These are phyloP conservation scores for Odontomyia ornata DNA, from an alignment of 2,888 invertebrate species.

Conservation along the genomic window DNA sequence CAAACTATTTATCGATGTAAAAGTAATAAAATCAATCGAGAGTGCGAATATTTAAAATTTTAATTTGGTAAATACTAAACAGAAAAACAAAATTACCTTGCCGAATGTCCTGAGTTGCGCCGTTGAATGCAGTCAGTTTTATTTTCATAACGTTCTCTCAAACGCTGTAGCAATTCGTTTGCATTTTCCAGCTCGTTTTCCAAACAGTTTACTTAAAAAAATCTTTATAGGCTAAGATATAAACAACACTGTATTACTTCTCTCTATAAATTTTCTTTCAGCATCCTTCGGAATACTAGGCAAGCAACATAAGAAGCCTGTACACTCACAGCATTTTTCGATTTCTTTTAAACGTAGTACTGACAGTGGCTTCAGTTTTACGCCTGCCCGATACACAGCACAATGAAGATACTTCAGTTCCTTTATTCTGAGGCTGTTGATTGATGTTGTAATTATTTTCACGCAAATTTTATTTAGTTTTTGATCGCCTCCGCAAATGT, in stretches of 20 bases:
- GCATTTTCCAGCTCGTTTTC: conserved; percentile 59
- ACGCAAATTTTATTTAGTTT: conserved; percentile 55
- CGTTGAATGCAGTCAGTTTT: conserved; percentile 11
- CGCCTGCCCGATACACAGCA: conserved; percentile 57
- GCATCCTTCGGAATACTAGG: conserved; percentile 53
- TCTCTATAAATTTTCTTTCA: conserved; percentile 58
- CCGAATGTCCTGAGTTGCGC: too few species aligned
- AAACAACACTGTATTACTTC: too few species aligned
- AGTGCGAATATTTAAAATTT: too few species aligned
- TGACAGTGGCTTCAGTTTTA: conserved; percentile 53
- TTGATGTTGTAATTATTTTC: conserved; percentile 58
- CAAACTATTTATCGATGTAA: too few species aligned
- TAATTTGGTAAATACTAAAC: too few species aligned
- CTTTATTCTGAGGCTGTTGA: conserved; percentile 55
- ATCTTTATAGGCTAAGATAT: neutral
- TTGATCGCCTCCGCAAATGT: conserved; percentile 56
- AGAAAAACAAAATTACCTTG: too few species aligned
- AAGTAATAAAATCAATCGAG: too few species aligned
- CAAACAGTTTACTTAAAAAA: conserved; percentile 54
- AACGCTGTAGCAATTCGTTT: conserved; percentile 55
- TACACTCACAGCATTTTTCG: conserved; percentile 57
- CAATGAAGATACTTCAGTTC: conserved; percentile 60
- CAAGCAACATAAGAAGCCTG: conserved; percentile 54
- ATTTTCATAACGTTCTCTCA: conserved; percentile 48
- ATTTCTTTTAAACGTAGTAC: conserved; percentile 12